Conservation (phyloP, 92 coral and sea anemone species). For the Virgularia gustaviana region DNA sequence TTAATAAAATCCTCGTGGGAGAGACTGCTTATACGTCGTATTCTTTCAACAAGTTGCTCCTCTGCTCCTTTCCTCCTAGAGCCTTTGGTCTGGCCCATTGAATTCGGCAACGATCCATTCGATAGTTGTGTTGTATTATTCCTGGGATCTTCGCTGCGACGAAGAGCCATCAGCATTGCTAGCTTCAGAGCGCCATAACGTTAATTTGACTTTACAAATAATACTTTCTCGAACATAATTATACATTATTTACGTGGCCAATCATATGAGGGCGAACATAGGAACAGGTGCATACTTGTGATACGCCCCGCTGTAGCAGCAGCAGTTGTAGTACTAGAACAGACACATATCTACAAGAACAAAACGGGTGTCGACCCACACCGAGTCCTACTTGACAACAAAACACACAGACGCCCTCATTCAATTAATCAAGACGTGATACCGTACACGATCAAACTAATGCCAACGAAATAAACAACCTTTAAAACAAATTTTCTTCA, state of each 20-base stretch:
- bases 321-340: too few relatives aligned
- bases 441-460: too few relatives aligned
- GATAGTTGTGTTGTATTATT: constrained; percentile 54
- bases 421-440: too few relatives aligned
- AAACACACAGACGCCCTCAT: too few relatives aligned
- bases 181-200: constrained; percentile 45
- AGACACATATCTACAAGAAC: background rate
- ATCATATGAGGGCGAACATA: constrained; percentile 19
- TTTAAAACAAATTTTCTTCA: too few relatives aligned
- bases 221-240: constrained; percentile 35
- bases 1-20: constrained; percentile 97
- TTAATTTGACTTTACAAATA: constrained; percentile 44
- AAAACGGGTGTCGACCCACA: background rate
- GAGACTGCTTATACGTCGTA: constrained; percentile 89
- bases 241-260: constrained; percentile 39
- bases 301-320: constrained; percentile 23
- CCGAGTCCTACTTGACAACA: too few relatives aligned
- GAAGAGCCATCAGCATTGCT: constrained; percentile 75
- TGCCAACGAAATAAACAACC: too few relatives aligned
- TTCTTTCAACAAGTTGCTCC: constrained; percentile 68
- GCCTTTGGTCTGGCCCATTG: constrained; percentile 31
- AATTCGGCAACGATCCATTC: constrained; percentile 67
- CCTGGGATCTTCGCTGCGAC: constrained; percentile 61
- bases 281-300: constrained; percentile 39
- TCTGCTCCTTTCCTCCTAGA: constrained; percentile 35